Evolutionary conservation across 1,140 invertebrate species (phyloP).

Genomic region (Cotesia chilonis): DNA sequence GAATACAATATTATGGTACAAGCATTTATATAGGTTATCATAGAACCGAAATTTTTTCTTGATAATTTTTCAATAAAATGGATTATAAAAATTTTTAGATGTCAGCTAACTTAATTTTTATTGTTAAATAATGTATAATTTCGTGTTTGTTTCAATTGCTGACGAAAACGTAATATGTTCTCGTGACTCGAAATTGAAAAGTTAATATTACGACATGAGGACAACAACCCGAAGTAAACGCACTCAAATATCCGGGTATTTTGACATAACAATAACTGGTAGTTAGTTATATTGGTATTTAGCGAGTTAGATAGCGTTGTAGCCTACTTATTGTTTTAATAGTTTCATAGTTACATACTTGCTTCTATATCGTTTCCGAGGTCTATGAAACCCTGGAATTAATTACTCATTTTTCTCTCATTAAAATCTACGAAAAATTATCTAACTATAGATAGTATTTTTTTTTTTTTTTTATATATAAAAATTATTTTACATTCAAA

Average conservation of each 20-base stretch:
- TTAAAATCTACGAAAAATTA: too few relatives aligned
- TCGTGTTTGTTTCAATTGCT: too few relatives aligned
- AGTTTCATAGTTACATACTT: conserved; percentile 44
- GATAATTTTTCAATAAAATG: too few relatives aligned
- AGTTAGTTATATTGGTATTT: not conserved
- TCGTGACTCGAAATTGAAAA: not conserved
- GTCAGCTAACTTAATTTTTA: too few relatives aligned
- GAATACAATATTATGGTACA: not conserved
- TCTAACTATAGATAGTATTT: too few relatives aligned
- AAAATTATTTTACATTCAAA: too few relatives aligned
- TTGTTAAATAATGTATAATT: too few relatives aligned
- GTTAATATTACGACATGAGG: conserved; percentile 4
- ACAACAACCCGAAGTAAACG: conserved; percentile 30
- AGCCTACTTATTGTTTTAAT: conserved; percentile 53
- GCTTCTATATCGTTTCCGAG: not conserved
- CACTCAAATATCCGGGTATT: conserved; percentile 19
- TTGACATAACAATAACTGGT: conserved; percentile 43
- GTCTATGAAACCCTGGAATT: conserved; percentile 24
- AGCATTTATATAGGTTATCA: not conserved
- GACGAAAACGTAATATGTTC: not conserved
- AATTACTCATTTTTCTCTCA: too few relatives aligned
- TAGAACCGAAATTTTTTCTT: too few relatives aligned
- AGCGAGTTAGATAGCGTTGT: conserved; percentile 34
- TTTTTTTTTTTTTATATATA: too few relatives aligned
- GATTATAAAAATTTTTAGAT: too few relatives aligned